Evolutionary conservation across 1,140 invertebrate genomes (phyloP).

Genomic region (Monochamus saltuarius): DNA sequence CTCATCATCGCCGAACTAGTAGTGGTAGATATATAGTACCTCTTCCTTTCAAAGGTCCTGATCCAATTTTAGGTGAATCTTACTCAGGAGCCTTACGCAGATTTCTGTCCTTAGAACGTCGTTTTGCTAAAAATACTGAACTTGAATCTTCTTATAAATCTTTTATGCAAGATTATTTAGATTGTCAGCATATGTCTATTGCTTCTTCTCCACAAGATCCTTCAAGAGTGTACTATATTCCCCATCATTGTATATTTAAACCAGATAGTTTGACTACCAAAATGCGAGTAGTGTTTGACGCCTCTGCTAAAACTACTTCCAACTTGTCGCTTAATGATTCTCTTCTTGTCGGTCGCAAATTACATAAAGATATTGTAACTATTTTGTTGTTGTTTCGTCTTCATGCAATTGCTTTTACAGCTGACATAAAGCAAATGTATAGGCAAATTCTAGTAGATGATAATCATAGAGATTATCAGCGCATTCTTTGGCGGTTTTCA

Average conservation of each 20-base stretch:
- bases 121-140: too few relatives aligned
- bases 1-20: too few relatives aligned
- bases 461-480: conserved; percentile 1
- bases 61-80: too few relatives aligned
- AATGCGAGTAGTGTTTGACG: conserved; percentile 29
- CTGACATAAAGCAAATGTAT: conserved; percentile 36
- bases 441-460: conserved; percentile 8
- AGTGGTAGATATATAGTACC: too few relatives aligned
- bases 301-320: conserved; percentile 14
- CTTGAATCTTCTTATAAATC: too few relatives aligned
- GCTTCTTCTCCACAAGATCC: too few relatives aligned
- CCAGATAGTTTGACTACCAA: conserved; percentile 21
- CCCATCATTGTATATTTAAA: conserved; percentile 27
- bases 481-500: background rate
- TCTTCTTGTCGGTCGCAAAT: conserved; percentile 6
- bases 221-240: background rate
- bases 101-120: too few relatives aligned
- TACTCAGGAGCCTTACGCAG: too few relatives aligned
- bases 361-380: conserved; percentile 28
- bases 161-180: too few relatives aligned
- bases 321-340: conserved; percentile 30
- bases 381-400: conserved; percentile 26
- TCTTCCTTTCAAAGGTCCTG: too few relatives aligned
- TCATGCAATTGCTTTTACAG: conserved; percentile 26
- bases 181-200: too few relatives aligned